These are phyloP conservation scores for Hydraecia micacea DNA, from an alignment of 2,888 invertebrate genomes.

Conservation along the genomic window DNA sequence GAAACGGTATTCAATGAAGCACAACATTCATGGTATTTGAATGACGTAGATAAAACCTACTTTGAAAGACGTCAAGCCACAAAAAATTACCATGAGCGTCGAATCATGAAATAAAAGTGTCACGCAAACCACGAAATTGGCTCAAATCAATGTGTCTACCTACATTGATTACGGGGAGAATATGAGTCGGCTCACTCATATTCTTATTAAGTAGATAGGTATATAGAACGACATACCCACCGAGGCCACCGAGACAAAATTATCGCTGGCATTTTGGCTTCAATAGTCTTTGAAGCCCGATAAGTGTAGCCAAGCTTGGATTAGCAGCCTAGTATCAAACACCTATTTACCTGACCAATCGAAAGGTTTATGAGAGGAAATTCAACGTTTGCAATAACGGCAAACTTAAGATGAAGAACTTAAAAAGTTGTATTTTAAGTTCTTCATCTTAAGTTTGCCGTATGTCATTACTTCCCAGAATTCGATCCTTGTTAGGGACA, in stretches of 20 bases:
- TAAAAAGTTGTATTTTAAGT: too few relatives aligned
- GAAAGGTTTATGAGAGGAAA: slow-evolving; percentile 7
- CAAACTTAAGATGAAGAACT: too few relatives aligned
- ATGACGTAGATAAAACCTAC: background rate
- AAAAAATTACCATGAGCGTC: background rate
- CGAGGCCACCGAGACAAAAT: background rate
- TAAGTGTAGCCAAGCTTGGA: slow-evolving; percentile 19
- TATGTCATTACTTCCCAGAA: too few relatives aligned
- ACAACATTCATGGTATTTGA: too few relatives aligned
- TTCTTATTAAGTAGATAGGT: background rate
- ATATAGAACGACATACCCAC: too few relatives aligned
- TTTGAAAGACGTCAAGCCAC: background rate
- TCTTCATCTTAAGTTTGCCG: too few relatives aligned
- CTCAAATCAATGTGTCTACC: background rate
- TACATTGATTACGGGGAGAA: background rate
- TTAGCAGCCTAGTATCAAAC: slow-evolving; percentile 15
- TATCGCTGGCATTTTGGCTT: slow-evolving; percentile 13
- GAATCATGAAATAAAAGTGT: too few relatives aligned
- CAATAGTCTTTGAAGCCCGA: slow-evolving; percentile 24
- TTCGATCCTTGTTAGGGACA: too few relatives aligned
- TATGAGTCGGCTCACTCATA: background rate
- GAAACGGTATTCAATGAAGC: too few relatives aligned
- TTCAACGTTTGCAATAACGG: background rate
- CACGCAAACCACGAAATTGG: background rate
- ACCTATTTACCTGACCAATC: background rate